Evolutionary conservation across 2,888 invertebrate genomes (phyloP).

Genomic region (Hyppa rectilinea): DNA sequence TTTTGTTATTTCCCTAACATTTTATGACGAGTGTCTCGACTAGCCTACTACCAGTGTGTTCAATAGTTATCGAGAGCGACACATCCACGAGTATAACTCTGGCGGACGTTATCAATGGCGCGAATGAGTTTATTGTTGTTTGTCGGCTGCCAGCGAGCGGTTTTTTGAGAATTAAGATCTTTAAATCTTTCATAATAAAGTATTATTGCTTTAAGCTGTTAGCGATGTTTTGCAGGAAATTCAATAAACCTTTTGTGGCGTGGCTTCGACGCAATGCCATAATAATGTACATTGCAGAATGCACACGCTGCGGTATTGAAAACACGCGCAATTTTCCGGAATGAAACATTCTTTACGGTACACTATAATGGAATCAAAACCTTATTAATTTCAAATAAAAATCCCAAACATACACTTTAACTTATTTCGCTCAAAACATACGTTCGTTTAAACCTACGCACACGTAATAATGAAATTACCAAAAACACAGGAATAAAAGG

Average conservation of each 20-base stretch:
- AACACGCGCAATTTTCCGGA: not conserved
- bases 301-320: not conserved
- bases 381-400: too few relatives aligned
- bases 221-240: constrained; percentile 25
- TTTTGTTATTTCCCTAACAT: too few relatives aligned
- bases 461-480: not conserved
- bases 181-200: constrained; percentile 23
- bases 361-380: too few relatives aligned
- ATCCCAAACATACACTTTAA: not conserved
- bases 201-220: constrained; percentile 43
- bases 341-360: not conserved
- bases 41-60: too few relatives aligned
- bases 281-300: not conserved
- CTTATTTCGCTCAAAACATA: not conserved
- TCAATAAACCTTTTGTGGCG: not conserved
- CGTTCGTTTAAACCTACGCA: not conserved
- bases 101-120: constrained; percentile 33
- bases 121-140: constrained; percentile 49
- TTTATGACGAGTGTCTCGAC: too few relatives aligned
- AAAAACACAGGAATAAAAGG: constrained; percentile 13
- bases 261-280: not conserved
- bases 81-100: too few relatives aligned
- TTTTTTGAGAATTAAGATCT: constrained; percentile 21
- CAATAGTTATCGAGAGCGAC: too few relatives aligned
- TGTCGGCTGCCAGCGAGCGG: not conserved